phyloP scores from a whole-genome alignment of 2,113 vertebrate species.

The Gyps fulvus region DNA sequence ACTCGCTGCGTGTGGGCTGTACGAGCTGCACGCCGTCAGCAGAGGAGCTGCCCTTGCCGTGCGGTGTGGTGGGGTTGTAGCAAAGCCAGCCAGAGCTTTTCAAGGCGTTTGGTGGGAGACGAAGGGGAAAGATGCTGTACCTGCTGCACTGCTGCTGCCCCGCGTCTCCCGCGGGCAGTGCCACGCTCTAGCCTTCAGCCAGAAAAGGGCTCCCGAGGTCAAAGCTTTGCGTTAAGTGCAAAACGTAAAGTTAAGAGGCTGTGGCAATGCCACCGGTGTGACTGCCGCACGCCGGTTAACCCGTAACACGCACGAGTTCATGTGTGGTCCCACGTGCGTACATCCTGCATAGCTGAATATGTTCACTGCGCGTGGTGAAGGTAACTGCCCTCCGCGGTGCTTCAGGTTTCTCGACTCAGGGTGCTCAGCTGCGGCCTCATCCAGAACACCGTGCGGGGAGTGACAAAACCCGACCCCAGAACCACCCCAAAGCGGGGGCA shows the following conservation, averaged over 20 bases:
- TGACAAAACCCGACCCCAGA: neutral
- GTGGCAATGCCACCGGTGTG: neutral
- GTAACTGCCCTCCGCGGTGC: neutral
- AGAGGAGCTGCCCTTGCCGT: neutral
- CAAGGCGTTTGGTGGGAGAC: neutral
- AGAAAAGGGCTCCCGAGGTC: neutral
- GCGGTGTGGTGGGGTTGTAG: neutral
- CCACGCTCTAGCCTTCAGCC: neutral
- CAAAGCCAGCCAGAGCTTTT: neutral
- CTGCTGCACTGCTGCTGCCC: neutral
- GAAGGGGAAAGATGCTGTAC: neutral
- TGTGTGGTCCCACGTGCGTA: accelerated
- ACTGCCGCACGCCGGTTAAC: accelerated
- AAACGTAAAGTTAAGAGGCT: neutral
- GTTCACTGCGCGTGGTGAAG: neutral
- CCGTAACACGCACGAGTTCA: neutral
- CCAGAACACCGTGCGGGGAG: neutral
- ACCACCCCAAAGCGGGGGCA: neutral
- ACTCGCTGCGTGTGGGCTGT: accelerated
- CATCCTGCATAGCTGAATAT: accelerated
- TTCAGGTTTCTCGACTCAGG: neutral
- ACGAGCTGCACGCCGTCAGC: accelerated
- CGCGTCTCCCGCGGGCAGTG: accelerated
- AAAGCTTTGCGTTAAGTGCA: neutral
- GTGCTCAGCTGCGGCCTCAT: neutral